Evolutionary conservation across 2,888 invertebrate species (phyloP), one percentile per base, ranked within the genome.

Genomic region (Polyommatus icarus): DNA sequence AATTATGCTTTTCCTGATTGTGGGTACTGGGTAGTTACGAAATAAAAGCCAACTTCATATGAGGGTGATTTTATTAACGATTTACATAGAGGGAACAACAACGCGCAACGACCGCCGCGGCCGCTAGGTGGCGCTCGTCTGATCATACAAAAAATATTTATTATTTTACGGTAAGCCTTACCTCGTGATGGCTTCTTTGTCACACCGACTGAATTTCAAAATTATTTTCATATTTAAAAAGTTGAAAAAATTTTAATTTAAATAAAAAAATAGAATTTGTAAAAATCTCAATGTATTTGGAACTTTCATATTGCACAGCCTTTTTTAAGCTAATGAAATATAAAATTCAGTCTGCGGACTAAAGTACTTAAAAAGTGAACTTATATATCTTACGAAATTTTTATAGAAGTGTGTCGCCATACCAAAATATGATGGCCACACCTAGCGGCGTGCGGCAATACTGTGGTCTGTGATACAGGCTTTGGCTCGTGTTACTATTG

Each of bases 71-170:
- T 78, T 40, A 72, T 76, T 76, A 76, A 77, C n/a, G 54, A 72
- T 46, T 15, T 77, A 71, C 54, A 76, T 77, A 59, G 54, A 59
- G 54, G 15, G 36, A 67, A 76, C 78, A 77, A 78, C 73, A 80
- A 76, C 36, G 71, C 50, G 50, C 54, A 77, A 77, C 50, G 29
- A 29, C 50, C 54, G 50, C 24, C 29, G 29, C n/a, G 7, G 8
- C 73, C 73, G 73, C 73, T 73, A 73, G 73, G 46, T 73, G 73
- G 40, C 73, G 73, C 73, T 20, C 29, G 24, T 6, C 15, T 7
- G 18, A 29, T 7, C 50, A 18, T 15, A 5, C 50, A 75, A 72
- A 40, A 7, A 72, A 36, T 20, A 24, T 10, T 36, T 72, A 71
- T n/a, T 67, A 29, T 67, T 67, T 67, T 67, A 29, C 24, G 32